A percentile compares a stretch with the other conserved stretches of the same genome.
These are phyloP conservation scores for Agrochola litura DNA, from an alignment of 2,888 invertebrate genomes.

Conservation along the genomic window DNA sequence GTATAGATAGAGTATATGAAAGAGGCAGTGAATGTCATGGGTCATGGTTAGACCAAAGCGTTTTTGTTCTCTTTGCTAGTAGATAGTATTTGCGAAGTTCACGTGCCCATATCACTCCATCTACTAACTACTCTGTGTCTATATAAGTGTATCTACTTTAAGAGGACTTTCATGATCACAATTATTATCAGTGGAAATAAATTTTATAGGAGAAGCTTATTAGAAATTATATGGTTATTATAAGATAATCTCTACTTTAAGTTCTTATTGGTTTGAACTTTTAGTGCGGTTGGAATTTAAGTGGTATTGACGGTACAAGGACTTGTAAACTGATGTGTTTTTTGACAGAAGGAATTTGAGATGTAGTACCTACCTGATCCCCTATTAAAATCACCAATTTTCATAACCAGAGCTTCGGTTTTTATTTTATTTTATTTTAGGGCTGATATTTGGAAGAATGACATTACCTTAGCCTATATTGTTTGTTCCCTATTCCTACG, in stretches of 20 bases:
- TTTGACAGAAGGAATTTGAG: neutral
- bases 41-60: too few species aligned
- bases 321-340: neutral
- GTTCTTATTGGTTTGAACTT: neutral
- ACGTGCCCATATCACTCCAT: neutral
- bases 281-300: neutral
- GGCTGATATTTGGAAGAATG: neutral
- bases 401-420: too few species aligned
- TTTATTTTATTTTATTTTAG: neutral
- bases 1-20: too few species aligned
- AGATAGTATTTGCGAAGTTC: neutral
- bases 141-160: neutral
- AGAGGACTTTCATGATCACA: neutral
- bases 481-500: too few species aligned
- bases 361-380: neutral
- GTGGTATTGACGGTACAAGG: neutral
- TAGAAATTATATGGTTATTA: constrained; percentile 6
- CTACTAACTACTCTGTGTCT: neutral
- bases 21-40: neutral
- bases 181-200: neutral
- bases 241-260: neutral
- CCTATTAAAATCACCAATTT: neutral
- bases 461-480: too few species aligned
- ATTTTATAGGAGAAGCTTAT: constrained; percentile 14
- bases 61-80: neutral